Evolutionary conservation across 2,888 invertebrate species (phyloP).

Genomic region (Acanthosoma haemorrhoidale): DNA sequence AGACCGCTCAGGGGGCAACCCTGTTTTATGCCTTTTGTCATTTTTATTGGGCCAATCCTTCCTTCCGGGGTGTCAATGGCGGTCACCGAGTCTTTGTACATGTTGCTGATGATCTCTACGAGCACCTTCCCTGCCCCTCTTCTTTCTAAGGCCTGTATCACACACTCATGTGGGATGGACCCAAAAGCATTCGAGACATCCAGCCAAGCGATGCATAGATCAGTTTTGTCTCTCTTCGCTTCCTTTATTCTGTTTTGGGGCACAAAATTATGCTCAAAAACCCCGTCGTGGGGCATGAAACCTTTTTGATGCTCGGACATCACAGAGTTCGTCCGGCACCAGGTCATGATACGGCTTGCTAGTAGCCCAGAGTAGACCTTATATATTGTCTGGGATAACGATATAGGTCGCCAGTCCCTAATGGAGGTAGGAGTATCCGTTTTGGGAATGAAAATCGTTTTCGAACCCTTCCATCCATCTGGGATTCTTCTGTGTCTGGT

Average conservation of each 20-base stretch:
- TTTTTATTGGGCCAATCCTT: background rate
- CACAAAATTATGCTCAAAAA: slow-evolving; percentile 30
- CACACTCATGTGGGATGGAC: slow-evolving; percentile 1
- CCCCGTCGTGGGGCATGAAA: too few relatives aligned
- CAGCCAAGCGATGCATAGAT: slow-evolving; percentile 25
- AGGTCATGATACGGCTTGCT: too few relatives aligned
- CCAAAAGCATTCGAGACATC: slow-evolving; percentile 29
- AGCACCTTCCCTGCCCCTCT: slow-evolving; percentile 7
- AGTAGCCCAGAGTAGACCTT: too few relatives aligned
- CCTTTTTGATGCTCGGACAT: too few relatives aligned
- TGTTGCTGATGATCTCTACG: too few relatives aligned
- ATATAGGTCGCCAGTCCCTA: slow-evolving; percentile 44
- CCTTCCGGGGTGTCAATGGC: too few relatives aligned
- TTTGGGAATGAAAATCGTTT: slow-evolving; percentile 34
- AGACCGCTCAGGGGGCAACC: slow-evolving; percentile 24
- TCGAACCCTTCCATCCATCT: slow-evolving; percentile 30
- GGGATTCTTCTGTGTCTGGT: slow-evolving; percentile 7
- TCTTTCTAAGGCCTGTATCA: background rate
- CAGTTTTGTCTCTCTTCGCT: background rate
- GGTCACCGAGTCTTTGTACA: too few relatives aligned
- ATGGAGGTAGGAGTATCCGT: slow-evolving; percentile 36
- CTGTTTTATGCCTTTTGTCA: slow-evolving; percentile 3
- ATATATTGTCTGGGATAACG: too few relatives aligned
- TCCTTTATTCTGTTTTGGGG: background rate
- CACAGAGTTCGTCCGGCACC: too few relatives aligned